These are phyloP conservation scores for Ochlodes sylvanus DNA, from an alignment of 2,888 invertebrate genomes.

Conservation along the genomic window DNA sequence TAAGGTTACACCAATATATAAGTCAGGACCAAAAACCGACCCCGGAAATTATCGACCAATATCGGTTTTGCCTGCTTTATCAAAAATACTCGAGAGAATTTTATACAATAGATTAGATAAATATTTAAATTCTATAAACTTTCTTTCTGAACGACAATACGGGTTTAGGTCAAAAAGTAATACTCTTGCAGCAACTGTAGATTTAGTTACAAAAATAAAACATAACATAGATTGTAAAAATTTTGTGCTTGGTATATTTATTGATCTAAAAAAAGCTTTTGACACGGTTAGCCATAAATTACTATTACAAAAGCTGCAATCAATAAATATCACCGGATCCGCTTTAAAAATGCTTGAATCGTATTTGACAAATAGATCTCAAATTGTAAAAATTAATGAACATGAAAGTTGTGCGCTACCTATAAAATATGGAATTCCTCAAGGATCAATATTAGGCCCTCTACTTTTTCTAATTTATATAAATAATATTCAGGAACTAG, in stretches of 20 bases:
- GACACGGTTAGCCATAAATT: too few species aligned
- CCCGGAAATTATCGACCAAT: conserved; percentile 37
- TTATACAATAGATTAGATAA: conserved; percentile 20
- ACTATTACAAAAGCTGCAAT: too few species aligned
- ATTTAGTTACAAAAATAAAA: conserved; percentile 27
- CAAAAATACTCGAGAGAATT: conserved; percentile 38
- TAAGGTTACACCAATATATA: conserved; percentile 35
- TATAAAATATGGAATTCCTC: too few species aligned
- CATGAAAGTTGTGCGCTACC: too few species aligned
- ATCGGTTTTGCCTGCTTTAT: conserved; percentile 35
- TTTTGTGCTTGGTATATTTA: conserved; percentile 16
- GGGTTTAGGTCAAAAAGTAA: conserved; percentile 25
- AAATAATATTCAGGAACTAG: too few species aligned
- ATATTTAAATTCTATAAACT: conserved; percentile 17
- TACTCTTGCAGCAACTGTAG: conserved; percentile 22
- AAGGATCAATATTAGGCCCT: too few species aligned
- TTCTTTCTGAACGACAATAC: conserved; percentile 22
- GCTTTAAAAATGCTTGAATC: too few species aligned
- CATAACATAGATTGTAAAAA: conserved; percentile 23
- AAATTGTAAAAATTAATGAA: too few species aligned
- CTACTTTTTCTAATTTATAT: too few species aligned
- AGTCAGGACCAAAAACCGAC: conserved; percentile 31
- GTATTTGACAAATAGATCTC: too few species aligned
- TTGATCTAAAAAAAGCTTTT: conserved; percentile 25
- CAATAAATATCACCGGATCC: too few species aligned